Evolutionary conservation across 2,888 invertebrate species (phyloP), one percentile per base, ranked within the genome.

Genomic region (Cryptus armator): DNA sequence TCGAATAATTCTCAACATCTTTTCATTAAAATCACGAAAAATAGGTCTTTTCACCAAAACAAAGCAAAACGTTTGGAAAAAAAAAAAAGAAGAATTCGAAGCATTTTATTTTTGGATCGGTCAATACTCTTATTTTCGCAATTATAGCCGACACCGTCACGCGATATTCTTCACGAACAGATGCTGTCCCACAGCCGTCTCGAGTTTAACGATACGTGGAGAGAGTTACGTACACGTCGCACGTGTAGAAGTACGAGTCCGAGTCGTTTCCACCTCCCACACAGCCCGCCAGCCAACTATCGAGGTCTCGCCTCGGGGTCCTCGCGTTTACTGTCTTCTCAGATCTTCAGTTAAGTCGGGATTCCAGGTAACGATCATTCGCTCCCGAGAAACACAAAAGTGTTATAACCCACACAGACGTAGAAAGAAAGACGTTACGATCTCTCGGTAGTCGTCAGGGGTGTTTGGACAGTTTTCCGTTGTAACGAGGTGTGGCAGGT

Each of bases 401-500:
- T 37, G 37, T 3, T 7, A 37, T 37, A 37, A 37, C 37, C 5
- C 37, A 37, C 37, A 37, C 5, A 37, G 6, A 37, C 37, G 37
- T 37, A 37, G 37, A 37, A 37, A 37, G 24, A 64, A 76, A 46
- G 68, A 74, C 48, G 85, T 82, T 85, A 78, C 70, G 56, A 72
- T 82, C 46, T 19, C 67, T 16, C 62, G 59, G 37, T 70, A 46
- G 43, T 53, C 46, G 16, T 72, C 59, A 7, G 51, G 29, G 14
- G 14, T 37, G n/a, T 46, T 64, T 43, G 44, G 77, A 78, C 67
- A 62, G 66, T 77, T 78, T 77, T 70, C 66, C 82, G 56, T 77
- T 80, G 59, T 77, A 85, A 85, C 83, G 81, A 85, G 83, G 81
- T 85, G 83, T 79, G 76, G 80, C 83, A 85, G 83, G 80, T 85